Evolutionary conservation across 2,113 vertebrate species (phyloP).

Genomic region (Cnemophilus loriae): DNA sequence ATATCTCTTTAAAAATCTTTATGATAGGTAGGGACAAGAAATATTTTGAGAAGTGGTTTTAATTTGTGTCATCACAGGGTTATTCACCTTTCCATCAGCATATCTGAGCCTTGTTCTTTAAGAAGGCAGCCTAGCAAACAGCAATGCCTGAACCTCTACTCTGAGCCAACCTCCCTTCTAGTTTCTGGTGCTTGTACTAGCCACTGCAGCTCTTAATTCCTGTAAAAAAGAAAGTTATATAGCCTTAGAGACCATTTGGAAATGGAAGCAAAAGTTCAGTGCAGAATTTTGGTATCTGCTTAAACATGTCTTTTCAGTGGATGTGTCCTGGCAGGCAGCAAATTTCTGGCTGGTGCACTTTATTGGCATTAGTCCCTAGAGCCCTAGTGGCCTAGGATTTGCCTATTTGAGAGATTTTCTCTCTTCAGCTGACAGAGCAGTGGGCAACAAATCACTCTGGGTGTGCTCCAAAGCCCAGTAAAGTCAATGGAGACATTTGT

Average conservation of each 20-base stretch:
- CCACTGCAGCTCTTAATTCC: neutral
- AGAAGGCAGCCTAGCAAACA: neutral
- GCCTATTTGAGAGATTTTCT: neutral
- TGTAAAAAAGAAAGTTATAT: neutral
- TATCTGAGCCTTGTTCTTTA: neutral
- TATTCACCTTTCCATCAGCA: neutral
- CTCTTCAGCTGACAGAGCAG: conserved; percentile 1
- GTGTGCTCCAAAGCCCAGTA: neutral
- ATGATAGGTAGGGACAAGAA: neutral
- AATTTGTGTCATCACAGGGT: neutral
- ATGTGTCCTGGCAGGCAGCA: neutral
- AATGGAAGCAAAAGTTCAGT: neutral
- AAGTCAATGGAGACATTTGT: conserved; percentile 26
- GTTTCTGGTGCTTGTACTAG: neutral
- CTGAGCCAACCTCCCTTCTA: neutral
- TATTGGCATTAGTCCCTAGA: neutral
- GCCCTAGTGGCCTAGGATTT: neutral
- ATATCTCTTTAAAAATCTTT: neutral
- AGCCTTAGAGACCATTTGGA: neutral
- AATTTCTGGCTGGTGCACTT: neutral
- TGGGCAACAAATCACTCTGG: neutral
- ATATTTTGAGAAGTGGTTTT: neutral
- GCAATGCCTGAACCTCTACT: neutral
- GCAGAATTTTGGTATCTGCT: neutral
- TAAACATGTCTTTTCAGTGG: neutral